These are phyloP conservation scores for Plutella xylostella DNA, from an alignment of 2,888 invertebrate species.

Conservation along the genomic window DNA sequence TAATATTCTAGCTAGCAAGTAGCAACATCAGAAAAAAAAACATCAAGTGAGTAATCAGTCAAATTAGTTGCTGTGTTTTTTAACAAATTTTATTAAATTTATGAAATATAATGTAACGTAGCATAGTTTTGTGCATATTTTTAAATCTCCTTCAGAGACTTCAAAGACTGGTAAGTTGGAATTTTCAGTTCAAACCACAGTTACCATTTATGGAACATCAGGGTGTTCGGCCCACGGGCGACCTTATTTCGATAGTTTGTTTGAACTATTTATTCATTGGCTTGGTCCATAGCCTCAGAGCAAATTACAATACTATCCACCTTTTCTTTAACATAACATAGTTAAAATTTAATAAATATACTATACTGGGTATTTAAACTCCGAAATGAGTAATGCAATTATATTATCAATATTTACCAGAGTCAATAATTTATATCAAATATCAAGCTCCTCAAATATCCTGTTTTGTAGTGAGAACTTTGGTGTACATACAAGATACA, in stretches of 20 bases:
- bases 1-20: too few species aligned
- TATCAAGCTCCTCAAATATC: background rate
- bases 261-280: constrained; percentile 10
- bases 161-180: constrained; percentile 22
- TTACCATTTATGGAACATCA: constrained; percentile 14
- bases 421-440: background rate
- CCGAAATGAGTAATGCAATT: too few species aligned
- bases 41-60: constrained; percentile 5
- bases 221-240: constrained; percentile 21
- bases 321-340: too few species aligned
- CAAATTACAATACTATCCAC: too few species aligned
- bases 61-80: constrained; percentile 3
- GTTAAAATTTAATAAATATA: too few species aligned
- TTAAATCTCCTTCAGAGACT: background rate
- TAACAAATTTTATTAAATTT: background rate
- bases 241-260: constrained; percentile 21
- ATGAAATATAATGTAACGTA: constrained; percentile 2
- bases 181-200: background rate
- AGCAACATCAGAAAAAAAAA: background rate
- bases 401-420: background rate
- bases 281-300: constrained; percentile 2
- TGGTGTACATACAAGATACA: too few species aligned
- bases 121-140: background rate
- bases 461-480: background rate
- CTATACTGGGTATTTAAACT: too few species aligned